Base-by-base conservation (phyloP, 2,113 vertebrate species). In the Gobio gobio region DNA sequence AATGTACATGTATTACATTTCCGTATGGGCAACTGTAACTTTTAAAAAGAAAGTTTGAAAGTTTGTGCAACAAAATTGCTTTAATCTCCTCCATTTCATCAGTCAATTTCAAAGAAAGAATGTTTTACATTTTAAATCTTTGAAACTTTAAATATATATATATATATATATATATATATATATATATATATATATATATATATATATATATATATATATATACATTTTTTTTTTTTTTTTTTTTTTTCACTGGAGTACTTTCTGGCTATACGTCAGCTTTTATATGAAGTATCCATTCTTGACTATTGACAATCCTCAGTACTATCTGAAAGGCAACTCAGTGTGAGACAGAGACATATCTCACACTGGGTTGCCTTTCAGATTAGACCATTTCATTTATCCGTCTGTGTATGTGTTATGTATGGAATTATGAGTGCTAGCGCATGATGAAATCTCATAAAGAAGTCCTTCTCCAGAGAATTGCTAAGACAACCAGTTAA, bases 401-500 rank as follows among this genome's bases (percentile, higher is more conserved):
- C n/a, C 3, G 13, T 49, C 45, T 49, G n/a, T 75, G 5, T 29
- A 16, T 51, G 45, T 26, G 22, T 51, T 51, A 51, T 49, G 10
- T 45, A 45, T 73, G 4, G 20, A 73, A 22, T 45, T 73, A 43
- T 72, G 72, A 74, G 12, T 47, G 24, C 22, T 74, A 24, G 72
- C 4, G 10, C 40, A 26, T 26, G 72, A 5, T 74, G 43, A 74
- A 47, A 74, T 75, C 72, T 47, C 13, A 75, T 26, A 75, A 51
- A 75, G 7, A 45, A 51, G 73, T 9, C 73, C 40, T 51, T 75
- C 22, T 24, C 43, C 47, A 51, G 24, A 75, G 73, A 75, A 75
- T 51, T 75, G 45, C 45, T 51, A 26, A 51, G 73, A 75, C 43
- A 75, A 49, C 72, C 40, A 51, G 40, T 75, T n/a, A 75, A 75